Percentiles rank a stretch among this genome's conserved stretches.
Conservation (phyloP, 2,888 invertebrate species). For the Torymus texanus region DNA sequence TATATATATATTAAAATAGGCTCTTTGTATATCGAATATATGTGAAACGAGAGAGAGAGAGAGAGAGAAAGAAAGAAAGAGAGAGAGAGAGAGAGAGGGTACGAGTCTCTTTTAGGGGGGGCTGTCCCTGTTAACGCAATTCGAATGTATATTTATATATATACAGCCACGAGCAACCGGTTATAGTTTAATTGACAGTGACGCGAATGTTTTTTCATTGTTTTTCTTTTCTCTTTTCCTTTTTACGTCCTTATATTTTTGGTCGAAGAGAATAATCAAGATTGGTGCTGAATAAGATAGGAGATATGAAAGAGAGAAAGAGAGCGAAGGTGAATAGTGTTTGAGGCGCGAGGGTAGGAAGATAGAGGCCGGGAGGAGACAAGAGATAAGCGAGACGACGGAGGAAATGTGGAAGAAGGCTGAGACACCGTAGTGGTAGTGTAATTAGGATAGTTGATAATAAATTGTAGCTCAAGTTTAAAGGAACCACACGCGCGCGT, state of each 20-base stretch:
- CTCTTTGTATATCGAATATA: slow-evolving; percentile 50
- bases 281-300: slow-evolving; percentile 73
- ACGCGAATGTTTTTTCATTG: slow-evolving; percentile 71
- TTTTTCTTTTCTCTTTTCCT: slow-evolving; percentile 63
- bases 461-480: slow-evolving; percentile 70
- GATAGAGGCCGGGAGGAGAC: slow-evolving; percentile 3
- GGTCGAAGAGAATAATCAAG: slow-evolving; percentile 63
- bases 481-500: slow-evolving; percentile 66
- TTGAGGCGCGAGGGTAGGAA: not conserved
- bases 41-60: slow-evolving; percentile 48
- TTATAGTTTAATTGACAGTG: slow-evolving; percentile 72
- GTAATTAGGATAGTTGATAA: slow-evolving; percentile 70
- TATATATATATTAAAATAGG: slow-evolving; percentile 35
- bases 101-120: slow-evolving; percentile 65
- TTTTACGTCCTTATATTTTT: slow-evolving; percentile 39
- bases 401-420: slow-evolving; percentile 74
- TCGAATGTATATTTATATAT: slow-evolving; percentile 74
- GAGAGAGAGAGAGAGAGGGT: slow-evolving; percentile 57
- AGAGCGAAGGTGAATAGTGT: not conserved
- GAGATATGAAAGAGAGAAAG: not conserved
- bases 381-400: slow-evolving; percentile 65
- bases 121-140: slow-evolving; percentile 73
- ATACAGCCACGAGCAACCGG: slow-evolving; percentile 64
- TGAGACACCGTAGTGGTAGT: slow-evolving; percentile 72
- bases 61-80: slow-evolving; percentile 48